Evolutionary conservation across 2,113 vertebrate genomes (phyloP).

Genomic region (Platanista minor): DNA sequence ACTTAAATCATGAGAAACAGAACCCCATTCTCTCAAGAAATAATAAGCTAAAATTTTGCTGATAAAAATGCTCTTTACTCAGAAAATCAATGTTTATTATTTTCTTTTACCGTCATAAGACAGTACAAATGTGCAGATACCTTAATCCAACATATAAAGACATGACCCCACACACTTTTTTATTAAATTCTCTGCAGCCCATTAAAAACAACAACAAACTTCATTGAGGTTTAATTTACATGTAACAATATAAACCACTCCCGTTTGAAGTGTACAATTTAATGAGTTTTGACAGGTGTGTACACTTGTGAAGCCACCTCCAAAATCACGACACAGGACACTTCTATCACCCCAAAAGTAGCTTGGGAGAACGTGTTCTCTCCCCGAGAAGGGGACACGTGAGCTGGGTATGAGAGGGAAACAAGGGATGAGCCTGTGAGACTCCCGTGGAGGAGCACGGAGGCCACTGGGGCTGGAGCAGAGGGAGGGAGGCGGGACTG

Average conservation of each 20-base stretch:
- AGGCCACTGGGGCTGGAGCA: background rate
- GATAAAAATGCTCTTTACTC: background rate
- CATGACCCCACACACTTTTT: background rate
- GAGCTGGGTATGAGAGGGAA: background rate
- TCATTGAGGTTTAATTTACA: background rate
- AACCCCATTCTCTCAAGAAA: background rate
- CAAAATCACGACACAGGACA: background rate
- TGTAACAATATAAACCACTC: background rate
- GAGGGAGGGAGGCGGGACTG: background rate
- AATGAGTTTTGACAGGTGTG: background rate
- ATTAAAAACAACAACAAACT: background rate
- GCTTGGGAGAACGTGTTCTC: too few relatives aligned
- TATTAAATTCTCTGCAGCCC: background rate
- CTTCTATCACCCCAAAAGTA: background rate
- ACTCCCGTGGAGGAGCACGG: background rate
- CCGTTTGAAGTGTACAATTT: background rate
- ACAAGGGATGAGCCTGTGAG: too few relatives aligned
- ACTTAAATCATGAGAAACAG: background rate
- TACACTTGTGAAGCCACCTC: background rate
- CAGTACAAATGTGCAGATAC: background rate
- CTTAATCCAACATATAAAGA: background rate
- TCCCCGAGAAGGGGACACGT: background rate
- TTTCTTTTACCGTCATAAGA: background rate
- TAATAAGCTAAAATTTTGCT: constrained; percentile 11
- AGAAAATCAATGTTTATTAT: background rate